A percentile compares a stretch with the other conserved stretches of the same genome.
Evolutionary conservation across 2,797 vertebrate species (phyloP).

Genomic region (Phaenicophaeus curvirostris): DNA sequence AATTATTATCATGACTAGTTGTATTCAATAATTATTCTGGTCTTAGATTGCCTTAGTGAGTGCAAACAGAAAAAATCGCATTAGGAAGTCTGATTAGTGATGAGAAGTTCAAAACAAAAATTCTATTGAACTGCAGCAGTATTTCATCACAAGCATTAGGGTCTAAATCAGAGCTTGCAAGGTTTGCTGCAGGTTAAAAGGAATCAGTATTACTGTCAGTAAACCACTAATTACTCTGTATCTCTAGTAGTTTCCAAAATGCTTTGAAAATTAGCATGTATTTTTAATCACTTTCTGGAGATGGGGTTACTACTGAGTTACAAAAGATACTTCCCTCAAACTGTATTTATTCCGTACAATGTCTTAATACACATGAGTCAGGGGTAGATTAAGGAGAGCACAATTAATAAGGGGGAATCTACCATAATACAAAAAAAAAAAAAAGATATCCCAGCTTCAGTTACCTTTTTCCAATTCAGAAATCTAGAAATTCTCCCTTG

Average conservation of each 20-base stretch:
- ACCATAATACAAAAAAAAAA: background rate
- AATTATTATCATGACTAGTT: background rate
- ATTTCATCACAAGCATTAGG: background rate
- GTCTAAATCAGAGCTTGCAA: background rate
- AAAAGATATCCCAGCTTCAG: background rate
- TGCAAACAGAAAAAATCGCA: background rate
- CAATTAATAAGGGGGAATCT: background rate
- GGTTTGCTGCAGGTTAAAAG: background rate
- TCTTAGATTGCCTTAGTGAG: background rate
- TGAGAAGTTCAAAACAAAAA: background rate
- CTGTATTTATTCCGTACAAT: background rate
- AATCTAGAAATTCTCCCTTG: background rate
- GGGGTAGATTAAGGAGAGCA: background rate
- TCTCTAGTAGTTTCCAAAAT: background rate
- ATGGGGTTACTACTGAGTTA: background rate
- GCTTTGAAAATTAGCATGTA: background rate
- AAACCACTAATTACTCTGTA: slow-evolving; percentile 4
- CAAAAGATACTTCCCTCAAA: background rate
- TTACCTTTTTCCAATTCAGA: background rate
- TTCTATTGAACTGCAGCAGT: background rate
- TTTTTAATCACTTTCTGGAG: background rate
- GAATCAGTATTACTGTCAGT: background rate
- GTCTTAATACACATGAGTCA: background rate
- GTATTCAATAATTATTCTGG: background rate
- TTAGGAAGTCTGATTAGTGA: background rate